Conservation (phyloP, 2,113 vertebrate genomes). For the Stigmatopora argus region DNA sequence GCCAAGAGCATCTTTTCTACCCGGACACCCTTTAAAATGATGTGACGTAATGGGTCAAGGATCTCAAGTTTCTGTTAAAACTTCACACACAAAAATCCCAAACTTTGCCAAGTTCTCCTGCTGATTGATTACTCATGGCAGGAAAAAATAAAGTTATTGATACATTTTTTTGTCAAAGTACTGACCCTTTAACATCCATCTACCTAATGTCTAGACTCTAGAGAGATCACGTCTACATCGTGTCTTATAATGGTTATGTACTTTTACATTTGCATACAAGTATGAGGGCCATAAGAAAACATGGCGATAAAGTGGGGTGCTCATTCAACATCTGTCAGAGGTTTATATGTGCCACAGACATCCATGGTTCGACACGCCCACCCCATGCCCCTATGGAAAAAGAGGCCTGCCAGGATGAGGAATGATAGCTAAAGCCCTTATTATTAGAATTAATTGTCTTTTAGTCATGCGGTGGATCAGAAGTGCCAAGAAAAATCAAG, state of each 20-base stretch:
- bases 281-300: constrained; percentile 66
- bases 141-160: too few relatives aligned
- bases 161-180: not conserved
- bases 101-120: too few relatives aligned
- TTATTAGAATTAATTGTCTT: constrained; percentile 99
- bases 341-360: constrained; percentile 69
- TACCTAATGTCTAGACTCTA: not conserved
- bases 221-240: not conserved
- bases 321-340: constrained; percentile 70
- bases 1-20: constrained; percentile 20
- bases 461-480: constrained; percentile 86
- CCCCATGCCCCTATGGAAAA: constrained; percentile 85
- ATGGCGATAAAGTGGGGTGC: constrained; percentile 61
- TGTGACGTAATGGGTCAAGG: not conserved
- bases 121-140: too few relatives aligned
- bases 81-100: too few relatives aligned
- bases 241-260: constrained; percentile 39
- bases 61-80: too few relatives aligned
- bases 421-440: constrained; percentile 83
- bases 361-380: constrained; percentile 77
- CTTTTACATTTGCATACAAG: constrained; percentile 37
- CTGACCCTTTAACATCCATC: constrained; percentile 11
- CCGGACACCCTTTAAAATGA: not conserved
- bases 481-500: constrained; percentile 80
- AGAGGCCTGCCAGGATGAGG: constrained; percentile 96